Evolutionary conservation across 2,888 invertebrate genomes (phyloP).

Genomic region (Trisateles emortualis): DNA sequence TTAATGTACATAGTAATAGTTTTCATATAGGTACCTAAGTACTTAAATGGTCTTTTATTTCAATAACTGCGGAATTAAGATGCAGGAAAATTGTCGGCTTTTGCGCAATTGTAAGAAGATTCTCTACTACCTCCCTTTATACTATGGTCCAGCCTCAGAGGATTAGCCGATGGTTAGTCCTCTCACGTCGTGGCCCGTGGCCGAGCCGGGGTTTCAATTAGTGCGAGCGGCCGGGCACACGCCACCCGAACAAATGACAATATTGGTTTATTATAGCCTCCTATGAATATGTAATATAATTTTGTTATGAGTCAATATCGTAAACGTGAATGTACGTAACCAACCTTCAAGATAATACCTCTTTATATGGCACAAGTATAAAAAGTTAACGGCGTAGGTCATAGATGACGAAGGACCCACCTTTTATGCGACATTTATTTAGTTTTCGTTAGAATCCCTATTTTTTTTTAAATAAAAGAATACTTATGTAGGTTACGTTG

Average conservation of each 20-base stretch:
- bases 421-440: conserved; percentile 45
- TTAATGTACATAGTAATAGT: too few relatives aligned
- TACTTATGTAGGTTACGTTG: too few relatives aligned
- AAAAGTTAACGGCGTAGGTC: conserved; percentile 39
- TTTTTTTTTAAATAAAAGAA: too few relatives aligned
- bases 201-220: conserved; percentile 78
- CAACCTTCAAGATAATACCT: conserved; percentile 33
- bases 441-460: too few relatives aligned
- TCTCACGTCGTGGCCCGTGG: conserved; percentile 80
- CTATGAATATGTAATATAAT: conserved; percentile 66
- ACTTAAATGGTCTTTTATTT: too few relatives aligned
- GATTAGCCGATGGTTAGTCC: conserved; percentile 80
- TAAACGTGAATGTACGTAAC: conserved; percentile 36
- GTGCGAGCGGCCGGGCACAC: conserved; percentile 55
- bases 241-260: conserved; percentile 64
- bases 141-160: conserved; percentile 58
- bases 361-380: conserved; percentile 28
- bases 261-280: conserved; percentile 73
- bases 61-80: too few relatives aligned
- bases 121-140: too few relatives aligned
- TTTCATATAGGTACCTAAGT: too few relatives aligned
- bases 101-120: too few relatives aligned
- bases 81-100: too few relatives aligned
- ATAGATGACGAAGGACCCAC: conserved; percentile 39
- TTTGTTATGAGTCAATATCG: conserved; percentile 50